Evolutionary conservation across 2,888 invertebrate species (phyloP).

Genomic region (Melipona bicolor): DNA sequence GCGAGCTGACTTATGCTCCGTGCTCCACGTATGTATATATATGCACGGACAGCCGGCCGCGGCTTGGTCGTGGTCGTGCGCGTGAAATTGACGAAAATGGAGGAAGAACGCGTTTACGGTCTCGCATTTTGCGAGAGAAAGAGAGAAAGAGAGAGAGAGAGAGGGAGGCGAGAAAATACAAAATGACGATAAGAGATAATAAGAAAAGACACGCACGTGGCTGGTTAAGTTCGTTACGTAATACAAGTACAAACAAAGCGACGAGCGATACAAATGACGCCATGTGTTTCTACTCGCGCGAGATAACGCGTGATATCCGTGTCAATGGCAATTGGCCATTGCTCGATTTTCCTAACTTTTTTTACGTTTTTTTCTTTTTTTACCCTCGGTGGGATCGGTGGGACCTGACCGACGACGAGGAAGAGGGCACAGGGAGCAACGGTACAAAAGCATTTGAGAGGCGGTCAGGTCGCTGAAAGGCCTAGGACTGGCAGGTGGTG

Average conservation of each 20-base stretch:
- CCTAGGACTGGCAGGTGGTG: conserved; percentile 81
- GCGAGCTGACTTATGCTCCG: conserved; percentile 14
- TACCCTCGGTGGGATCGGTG: background rate
- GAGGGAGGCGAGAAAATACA: background rate
- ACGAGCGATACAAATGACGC: background rate
- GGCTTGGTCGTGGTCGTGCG: background rate
- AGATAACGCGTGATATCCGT: conserved; percentile 24
- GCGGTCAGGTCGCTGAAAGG: conserved; percentile 69
- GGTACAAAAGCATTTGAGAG: conserved; percentile 69
- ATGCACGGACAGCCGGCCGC: background rate
- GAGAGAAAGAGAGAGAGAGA: too few relatives aligned
- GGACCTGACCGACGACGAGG: conserved; percentile 40
- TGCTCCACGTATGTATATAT: background rate
- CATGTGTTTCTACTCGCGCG: background rate
- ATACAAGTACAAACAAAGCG: background rate
- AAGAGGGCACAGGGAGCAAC: background rate
- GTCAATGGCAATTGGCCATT: conserved; percentile 17
- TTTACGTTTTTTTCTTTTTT: background rate
- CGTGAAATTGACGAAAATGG: conserved; percentile 26
- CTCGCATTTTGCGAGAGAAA: background rate
- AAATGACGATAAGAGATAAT: background rate
- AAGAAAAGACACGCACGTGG: background rate
- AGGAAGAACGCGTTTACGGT: background rate
- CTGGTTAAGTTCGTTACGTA: background rate
- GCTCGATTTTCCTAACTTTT: conserved; percentile 50